Conservation (phyloP, 2,888 invertebrate genomes). For the Cabera pusaria region DNA sequence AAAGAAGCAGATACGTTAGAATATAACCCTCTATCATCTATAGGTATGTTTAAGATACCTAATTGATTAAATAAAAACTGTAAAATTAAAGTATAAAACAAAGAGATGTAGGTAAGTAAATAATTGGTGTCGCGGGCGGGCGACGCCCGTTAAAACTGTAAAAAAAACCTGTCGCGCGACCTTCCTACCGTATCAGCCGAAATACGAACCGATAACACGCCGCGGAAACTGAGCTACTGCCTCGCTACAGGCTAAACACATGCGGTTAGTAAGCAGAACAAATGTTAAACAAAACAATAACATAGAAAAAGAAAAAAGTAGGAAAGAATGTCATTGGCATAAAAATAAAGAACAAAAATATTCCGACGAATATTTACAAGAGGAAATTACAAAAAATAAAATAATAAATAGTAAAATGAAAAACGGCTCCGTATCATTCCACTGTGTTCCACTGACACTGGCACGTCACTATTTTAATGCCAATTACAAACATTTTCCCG, state of each 20-base stretch:
- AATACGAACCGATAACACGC: slow-evolving; percentile 53
- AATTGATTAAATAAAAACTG: too few species aligned
- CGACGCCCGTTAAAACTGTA: slow-evolving; percentile 77
- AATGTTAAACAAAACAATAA: slow-evolving; percentile 42
- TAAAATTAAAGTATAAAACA: slow-evolving; percentile 34
- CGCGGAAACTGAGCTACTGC: slow-evolving; percentile 40
- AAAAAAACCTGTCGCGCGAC: slow-evolving; percentile 74
- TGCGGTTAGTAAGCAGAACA: slow-evolving; percentile 62
- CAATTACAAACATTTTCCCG: slow-evolving; percentile 76
- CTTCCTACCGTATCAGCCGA: slow-evolving; percentile 68
- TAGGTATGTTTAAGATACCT: too few species aligned
- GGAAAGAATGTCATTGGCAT: slow-evolving; percentile 79
- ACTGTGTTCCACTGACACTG: slow-evolving; percentile 70
- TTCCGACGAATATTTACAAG: slow-evolving; percentile 69
- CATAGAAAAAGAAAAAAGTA: slow-evolving; percentile 50
- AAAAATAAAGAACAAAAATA: slow-evolving; percentile 66
- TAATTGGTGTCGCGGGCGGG: slow-evolving; percentile 44
- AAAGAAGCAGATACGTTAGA: too few species aligned
- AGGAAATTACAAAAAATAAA: slow-evolving; percentile 39
- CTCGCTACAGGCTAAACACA: slow-evolving; percentile 39
- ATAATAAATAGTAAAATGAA: slow-evolving; percentile 41
- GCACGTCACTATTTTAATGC: slow-evolving; percentile 80
- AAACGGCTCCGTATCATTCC: slow-evolving; percentile 60
- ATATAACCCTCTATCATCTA: too few species aligned
- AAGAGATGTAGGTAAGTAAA: slow-evolving; percentile 49